Evolutionary conservation across 2,113 vertebrate species (phyloP).

Genomic region (Prionailurus bengalensis): DNA sequence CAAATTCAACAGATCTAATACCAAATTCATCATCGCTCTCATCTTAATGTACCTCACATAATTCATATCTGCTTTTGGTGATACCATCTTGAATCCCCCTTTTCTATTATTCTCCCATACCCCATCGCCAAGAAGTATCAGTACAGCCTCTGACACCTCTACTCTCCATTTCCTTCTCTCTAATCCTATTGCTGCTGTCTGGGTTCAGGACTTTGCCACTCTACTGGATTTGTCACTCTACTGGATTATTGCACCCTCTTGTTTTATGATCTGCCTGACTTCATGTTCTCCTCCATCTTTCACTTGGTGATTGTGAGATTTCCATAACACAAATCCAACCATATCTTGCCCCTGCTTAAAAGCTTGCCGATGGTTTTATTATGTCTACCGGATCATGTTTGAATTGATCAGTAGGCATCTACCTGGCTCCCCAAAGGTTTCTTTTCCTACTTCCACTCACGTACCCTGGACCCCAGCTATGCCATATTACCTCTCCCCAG

Average conservation of each 20-base stretch:
- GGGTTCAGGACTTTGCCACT: not conserved
- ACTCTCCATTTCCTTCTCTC: not conserved
- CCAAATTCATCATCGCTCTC: not conserved
- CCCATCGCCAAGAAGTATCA: not conserved
- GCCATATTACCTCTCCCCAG: not conserved
- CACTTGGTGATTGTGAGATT: not conserved
- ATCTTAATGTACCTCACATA: not conserved
- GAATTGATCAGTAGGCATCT: not conserved
- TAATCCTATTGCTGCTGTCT: not conserved
- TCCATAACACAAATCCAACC: not conserved
- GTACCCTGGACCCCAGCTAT: not conserved
- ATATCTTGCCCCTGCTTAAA: not conserved
- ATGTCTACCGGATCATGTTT: not conserved
- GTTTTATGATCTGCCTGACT: not conserved
- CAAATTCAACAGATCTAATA: not conserved
- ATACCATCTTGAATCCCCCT: not conserved
- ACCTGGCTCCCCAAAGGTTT: not conserved
- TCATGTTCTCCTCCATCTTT: constrained; percentile 17
- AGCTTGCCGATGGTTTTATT: not conserved
- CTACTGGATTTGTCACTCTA: not conserved
- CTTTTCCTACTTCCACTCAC: not conserved
- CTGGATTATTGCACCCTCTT: not conserved
- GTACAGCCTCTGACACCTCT: not conserved
- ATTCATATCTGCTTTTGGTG: constrained; percentile 4
- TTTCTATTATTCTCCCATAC: not conserved